Evolutionary conservation across 2,797 vertebrate species (phyloP).

Genomic region (Trachurus trachurus): DNA sequence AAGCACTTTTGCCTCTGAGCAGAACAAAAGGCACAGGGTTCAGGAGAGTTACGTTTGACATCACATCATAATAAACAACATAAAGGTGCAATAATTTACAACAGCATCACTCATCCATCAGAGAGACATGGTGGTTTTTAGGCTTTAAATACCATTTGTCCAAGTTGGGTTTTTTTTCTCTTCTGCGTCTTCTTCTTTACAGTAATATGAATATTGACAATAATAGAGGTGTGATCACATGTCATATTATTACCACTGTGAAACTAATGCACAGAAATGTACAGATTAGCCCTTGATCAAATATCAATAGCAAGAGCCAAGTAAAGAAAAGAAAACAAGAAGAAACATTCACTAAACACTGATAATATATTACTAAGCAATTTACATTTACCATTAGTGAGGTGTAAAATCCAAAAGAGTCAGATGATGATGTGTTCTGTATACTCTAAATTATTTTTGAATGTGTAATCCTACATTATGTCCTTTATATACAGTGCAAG

Average conservation of each 20-base stretch:
- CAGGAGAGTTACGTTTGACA: conserved; percentile 41
- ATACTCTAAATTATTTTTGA: conserved; percentile 29
- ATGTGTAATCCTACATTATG: conserved; percentile 44
- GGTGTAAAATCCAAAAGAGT: conserved; percentile 45
- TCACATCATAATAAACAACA: conserved; percentile 48
- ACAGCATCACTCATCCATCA: conserved; percentile 48
- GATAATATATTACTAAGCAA: conserved; percentile 46
- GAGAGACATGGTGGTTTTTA: conserved; percentile 5
- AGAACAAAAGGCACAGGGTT: conserved; percentile 72
- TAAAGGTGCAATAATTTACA: conserved; percentile 56
- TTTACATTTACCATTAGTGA: conserved; percentile 52
- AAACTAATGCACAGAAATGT: conserved; percentile 52
- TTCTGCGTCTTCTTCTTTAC: neutral
- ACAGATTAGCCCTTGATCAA: conserved; percentile 77
- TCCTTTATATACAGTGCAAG: conserved; percentile 65
- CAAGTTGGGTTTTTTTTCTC: neutral
- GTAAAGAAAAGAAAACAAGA: conserved; percentile 47
- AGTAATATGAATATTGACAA: conserved; percentile 39
- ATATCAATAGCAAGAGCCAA: conserved; percentile 52
- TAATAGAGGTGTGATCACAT: conserved; percentile 25
- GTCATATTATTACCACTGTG: conserved; percentile 40
- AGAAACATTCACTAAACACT: conserved; percentile 59
- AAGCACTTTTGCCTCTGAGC: conserved; percentile 52
- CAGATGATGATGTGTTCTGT: conserved; percentile 24
- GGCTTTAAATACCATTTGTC: conserved; percentile 21